These are phyloP conservation scores for Neria commutata DNA, from an alignment of 2,888 invertebrate species.

Conservation along the genomic window DNA sequence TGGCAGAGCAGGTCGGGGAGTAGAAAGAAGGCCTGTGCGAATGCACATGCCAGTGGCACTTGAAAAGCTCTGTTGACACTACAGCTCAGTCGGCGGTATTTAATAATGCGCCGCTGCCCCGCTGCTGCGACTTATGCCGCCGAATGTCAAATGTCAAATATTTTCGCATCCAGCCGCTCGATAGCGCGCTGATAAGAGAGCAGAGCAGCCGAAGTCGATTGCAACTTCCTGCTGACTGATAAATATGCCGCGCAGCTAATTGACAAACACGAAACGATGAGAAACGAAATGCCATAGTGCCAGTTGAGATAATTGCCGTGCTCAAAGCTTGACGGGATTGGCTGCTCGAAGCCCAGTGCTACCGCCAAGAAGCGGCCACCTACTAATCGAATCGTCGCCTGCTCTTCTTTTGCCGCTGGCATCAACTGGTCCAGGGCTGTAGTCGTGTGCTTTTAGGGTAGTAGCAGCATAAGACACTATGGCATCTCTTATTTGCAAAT, in stretches of 20 bases:
- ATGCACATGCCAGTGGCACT: not conserved
- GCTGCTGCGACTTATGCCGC: constrained; percentile 30
- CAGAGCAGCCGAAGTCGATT: constrained; percentile 40
- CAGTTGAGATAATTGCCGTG: too few relatives aligned
- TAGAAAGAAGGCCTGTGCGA: not conserved
- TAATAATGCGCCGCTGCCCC: constrained; percentile 46
- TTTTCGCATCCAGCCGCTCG: not conserved
- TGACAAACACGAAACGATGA: too few relatives aligned
- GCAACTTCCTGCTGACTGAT: constrained; percentile 51
- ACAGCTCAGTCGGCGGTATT: constrained; percentile 55
- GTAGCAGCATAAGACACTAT: too few relatives aligned
- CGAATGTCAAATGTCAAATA: constrained; percentile 8
- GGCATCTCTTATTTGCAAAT: too few relatives aligned
- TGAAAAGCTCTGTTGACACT: constrained; percentile 47
- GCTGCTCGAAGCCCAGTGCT: not conserved
- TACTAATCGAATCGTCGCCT: not conserved
- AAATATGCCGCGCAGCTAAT: too few relatives aligned
- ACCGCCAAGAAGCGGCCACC: too few relatives aligned
- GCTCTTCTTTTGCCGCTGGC: not conserved
- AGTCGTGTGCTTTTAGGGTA: too few relatives aligned
- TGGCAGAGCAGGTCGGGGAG: not conserved
- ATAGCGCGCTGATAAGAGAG: constrained; percentile 30
- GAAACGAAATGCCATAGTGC: too few relatives aligned
- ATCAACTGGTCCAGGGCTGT: too few relatives aligned
- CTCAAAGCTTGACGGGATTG: too few relatives aligned